These are phyloP conservation scores for Ligdia adustata DNA, from an alignment of 2,888 invertebrate species.

Conservation along the genomic window DNA sequence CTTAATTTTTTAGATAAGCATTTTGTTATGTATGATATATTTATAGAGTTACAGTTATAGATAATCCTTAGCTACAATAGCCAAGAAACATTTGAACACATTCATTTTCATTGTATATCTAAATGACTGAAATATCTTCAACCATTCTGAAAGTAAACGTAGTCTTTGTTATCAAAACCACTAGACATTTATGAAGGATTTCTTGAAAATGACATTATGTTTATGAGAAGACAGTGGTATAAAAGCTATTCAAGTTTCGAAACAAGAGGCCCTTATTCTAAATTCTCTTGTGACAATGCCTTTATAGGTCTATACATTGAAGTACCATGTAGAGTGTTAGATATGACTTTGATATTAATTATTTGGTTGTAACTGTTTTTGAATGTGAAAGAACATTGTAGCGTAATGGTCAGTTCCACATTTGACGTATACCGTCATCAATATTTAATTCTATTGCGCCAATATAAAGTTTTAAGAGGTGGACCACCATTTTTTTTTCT, in stretches of 20 bases:
- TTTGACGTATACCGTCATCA: too few relatives aligned
- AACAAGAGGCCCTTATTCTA: conserved; percentile 16
- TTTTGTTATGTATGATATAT: too few relatives aligned
- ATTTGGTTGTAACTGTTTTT: too few relatives aligned
- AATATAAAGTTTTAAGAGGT: too few relatives aligned
- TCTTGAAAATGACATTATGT: conserved; percentile 13
- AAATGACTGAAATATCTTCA: conserved; percentile 15
- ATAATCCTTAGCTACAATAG: neutral
- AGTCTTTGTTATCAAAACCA: conserved; percentile 12
- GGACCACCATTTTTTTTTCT: too few relatives aligned
- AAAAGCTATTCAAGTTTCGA: conserved; percentile 12
- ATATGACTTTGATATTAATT: too few relatives aligned
- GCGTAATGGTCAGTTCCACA: too few relatives aligned
- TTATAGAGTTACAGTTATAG: neutral
- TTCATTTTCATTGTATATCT: conserved; percentile 8
- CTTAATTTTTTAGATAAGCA: too few relatives aligned
- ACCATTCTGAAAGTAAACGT: conserved; percentile 16
- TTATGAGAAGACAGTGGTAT: conserved; percentile 10
- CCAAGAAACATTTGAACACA: neutral
- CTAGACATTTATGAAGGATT: conserved; percentile 20
- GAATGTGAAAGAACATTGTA: too few relatives aligned
- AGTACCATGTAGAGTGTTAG: too few relatives aligned
- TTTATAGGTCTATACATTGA: too few relatives aligned
- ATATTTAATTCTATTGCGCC: too few relatives aligned
- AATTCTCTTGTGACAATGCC: conserved; percentile 13